Evolutionary conservation across 2,888 invertebrate species (phyloP), one percentile per base, ranked within the genome.

Genomic region (Pristionchus entomophagus): DNA sequence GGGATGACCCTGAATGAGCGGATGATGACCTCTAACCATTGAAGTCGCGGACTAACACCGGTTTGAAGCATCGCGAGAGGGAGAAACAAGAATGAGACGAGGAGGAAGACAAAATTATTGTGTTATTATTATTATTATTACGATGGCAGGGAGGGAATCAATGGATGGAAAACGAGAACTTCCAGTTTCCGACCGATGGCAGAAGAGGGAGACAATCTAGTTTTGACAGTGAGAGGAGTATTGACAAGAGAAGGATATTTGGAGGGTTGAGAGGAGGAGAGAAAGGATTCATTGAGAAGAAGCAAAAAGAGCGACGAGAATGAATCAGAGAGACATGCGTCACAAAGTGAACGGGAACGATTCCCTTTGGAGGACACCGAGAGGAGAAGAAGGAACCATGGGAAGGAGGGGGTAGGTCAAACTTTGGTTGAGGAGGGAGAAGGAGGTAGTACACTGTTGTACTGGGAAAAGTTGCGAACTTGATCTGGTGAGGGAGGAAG

Each of bases 241-340:
- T 84, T 84, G 87, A 78, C 26, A 86, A 84, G 29, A 78, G 69
- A 38, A 86, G 83, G 87, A 87, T 85, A 86, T 86, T 85, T 65
- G 35, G 80, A 82, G 81, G 85, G 84, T 62, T 53, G 82, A 80
- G 86, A 77, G 85, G 78, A 78, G 38, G 77, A 22, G 85, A n/a
- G n/a, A n/a, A 45, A 49, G 51, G 78, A 83, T 65, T 78, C 83
- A 80, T 65, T 32, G 78, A 26, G 78, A 78, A 78, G 45, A 10
- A 32, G 32, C 8, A 22, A 35, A 49, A 53, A 49, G 53, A 81
- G 81, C 8, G 78, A 53, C 22, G 53, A 35, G 53, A 56, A 81
- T 38, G 12, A 41, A 78, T 19, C 2, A 45, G 56, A 53, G 53
- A 53, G 29, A n/a, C 17, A 41, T 41, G 41, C 6, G 32, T 38